These are phyloP conservation scores for Zophobas atratus DNA, from an alignment of 1,140 invertebrate species.

Conservation along the genomic window DNA sequence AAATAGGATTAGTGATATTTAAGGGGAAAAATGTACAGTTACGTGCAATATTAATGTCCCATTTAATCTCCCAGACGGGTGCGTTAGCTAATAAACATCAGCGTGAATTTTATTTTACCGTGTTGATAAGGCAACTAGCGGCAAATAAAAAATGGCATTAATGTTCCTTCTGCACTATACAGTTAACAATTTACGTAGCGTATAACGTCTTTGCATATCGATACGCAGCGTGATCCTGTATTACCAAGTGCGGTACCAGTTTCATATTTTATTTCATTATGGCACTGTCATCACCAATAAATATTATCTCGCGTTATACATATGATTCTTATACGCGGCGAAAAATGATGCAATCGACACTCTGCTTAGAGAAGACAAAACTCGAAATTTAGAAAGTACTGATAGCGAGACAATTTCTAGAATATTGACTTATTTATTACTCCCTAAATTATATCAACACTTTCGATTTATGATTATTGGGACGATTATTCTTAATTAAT, in stretches of 20 bases:
- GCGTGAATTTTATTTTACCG: not conserved
- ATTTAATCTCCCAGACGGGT: slow-evolving; percentile 13
- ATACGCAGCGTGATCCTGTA: slow-evolving; percentile 22
- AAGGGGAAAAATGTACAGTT: slow-evolving; percentile 19
- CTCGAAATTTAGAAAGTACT: slow-evolving; percentile 21
- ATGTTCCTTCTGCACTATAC: slow-evolving; percentile 18
- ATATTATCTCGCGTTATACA: slow-evolving; percentile 14
- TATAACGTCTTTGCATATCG: slow-evolving; percentile 22
- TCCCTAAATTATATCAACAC: slow-evolving; percentile 3
- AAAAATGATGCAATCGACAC: slow-evolving; percentile 15
- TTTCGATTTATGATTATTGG: not conserved
- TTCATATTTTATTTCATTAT: slow-evolving; percentile 30
- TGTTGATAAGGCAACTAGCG: slow-evolving; percentile 15
- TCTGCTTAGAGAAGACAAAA: slow-evolving; percentile 3
- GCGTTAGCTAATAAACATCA: slow-evolving; percentile 20
- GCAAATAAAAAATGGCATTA: slow-evolving; percentile 19
- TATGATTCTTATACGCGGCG: not conserved
- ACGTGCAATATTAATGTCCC: slow-evolving; percentile 12
- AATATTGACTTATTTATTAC: slow-evolving; percentile 2
- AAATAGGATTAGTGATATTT: slow-evolving; percentile 16
- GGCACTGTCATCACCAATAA: slow-evolving; percentile 25
- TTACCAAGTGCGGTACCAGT: slow-evolving; percentile 35
- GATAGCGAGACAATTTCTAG: slow-evolving; percentile 2
- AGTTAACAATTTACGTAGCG: slow-evolving; percentile 33
- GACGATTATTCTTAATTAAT: not conserved